phyloP scores from a whole-genome alignment of 2,113 vertebrate genomes.

The Puma concolor region DNA sequence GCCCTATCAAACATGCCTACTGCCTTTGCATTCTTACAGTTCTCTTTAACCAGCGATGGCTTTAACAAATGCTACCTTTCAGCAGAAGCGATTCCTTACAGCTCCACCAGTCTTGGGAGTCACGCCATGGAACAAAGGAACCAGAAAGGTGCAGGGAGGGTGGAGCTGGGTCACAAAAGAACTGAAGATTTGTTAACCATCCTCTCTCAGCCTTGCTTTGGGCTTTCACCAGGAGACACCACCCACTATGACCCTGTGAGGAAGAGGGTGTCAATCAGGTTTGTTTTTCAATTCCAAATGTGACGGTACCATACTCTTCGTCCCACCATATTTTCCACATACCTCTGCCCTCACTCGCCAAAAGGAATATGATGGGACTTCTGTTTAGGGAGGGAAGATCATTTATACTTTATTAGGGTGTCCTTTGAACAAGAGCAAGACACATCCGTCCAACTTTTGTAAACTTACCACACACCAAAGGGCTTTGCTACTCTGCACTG shows the following conservation, averaged over 20 bases:
- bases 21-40: not conserved
- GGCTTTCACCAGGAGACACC: not conserved
- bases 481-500: not conserved
- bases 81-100: not conserved
- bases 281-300: not conserved
- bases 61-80: not conserved
- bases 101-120: not conserved
- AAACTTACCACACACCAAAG: not conserved
- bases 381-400: not conserved
- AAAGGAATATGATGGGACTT: not conserved
- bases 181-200: not conserved
- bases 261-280: not conserved
- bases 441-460: not conserved
- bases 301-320: not conserved
- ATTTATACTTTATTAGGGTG: not conserved
- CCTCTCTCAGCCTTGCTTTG: not conserved
- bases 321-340: not conserved
- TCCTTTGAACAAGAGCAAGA: not conserved
- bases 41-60: not conserved
- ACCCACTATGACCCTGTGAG: not conserved
- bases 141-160: not conserved
- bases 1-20: not conserved
- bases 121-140: not conserved
- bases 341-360: not conserved
- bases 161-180: not conserved